Conservation (phyloP, 2,888 invertebrate genomes). For the Galeopsomyia nigrocyanea region DNA sequence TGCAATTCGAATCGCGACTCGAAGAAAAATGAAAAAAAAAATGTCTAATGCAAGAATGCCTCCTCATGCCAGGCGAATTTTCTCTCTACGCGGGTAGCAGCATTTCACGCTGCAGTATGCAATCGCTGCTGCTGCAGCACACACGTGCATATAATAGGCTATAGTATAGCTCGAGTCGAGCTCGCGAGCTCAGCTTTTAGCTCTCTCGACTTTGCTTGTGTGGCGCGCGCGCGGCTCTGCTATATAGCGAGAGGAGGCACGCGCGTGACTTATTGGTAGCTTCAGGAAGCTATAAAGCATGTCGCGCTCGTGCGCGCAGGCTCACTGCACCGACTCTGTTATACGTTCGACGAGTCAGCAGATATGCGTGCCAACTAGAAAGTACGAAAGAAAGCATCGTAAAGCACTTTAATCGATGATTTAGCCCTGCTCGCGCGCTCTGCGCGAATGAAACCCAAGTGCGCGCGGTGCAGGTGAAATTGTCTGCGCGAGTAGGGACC, state of each 20-base stretch:
- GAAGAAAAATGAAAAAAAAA: no score
- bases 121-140: background rate
- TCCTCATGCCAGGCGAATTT: no score
- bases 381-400: slow-evolving; percentile 42
- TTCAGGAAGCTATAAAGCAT: slow-evolving; percentile 38
- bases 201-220: no score
- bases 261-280: slow-evolving; percentile 34
- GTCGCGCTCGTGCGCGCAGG: slow-evolving; percentile 7
- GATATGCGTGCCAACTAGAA: slow-evolving; percentile 23
- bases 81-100: slow-evolving; percentile 1
- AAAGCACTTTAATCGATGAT: slow-evolving; percentile 42
- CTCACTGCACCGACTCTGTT: background rate
- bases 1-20: no score
- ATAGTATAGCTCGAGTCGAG: no score
- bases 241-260: background rate
- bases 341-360: background rate
- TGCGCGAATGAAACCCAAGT: slow-evolving; percentile 11
- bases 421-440: slow-evolving; percentile 1
- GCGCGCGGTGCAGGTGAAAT: slow-evolving; percentile 24
- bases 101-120: slow-evolving; percentile 4
- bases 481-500: background rate
- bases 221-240: background rate
- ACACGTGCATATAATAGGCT: slow-evolving; percentile 13
- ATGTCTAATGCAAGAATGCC: no score
- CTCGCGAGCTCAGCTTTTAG: no score